Percentiles rank a stretch among this genome's conserved stretches.
These are phyloP conservation scores for Dascillus cervinus DNA, from an alignment of 2,888 invertebrate species.

Conservation along the genomic window DNA sequence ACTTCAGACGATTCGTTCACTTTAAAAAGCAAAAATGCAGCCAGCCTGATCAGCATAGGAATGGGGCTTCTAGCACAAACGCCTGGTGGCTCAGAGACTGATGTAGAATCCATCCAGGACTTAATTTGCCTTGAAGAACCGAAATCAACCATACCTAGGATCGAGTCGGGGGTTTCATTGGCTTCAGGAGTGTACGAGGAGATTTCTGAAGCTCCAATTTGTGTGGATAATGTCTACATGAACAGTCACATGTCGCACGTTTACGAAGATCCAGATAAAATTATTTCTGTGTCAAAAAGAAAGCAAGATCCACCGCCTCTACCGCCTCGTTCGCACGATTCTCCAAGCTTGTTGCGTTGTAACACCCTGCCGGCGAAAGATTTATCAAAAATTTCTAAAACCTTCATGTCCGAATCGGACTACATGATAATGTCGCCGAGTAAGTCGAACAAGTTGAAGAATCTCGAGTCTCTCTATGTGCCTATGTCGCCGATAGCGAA, in stretches of 20 bases:
- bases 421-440: slow-evolving; percentile 37
- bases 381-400: slow-evolving; percentile 34
- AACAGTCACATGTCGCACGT: slow-evolving; percentile 27
- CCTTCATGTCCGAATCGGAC: slow-evolving; percentile 32
- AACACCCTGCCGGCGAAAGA: slow-evolving; percentile 37
- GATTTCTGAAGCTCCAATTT: slow-evolving; percentile 44
- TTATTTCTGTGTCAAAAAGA: slow-evolving; percentile 33
- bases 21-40: too few species aligned
- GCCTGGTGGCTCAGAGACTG: slow-evolving; percentile 40
- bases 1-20: slow-evolving; percentile 38
- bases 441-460: slow-evolving; percentile 18
- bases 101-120: too few species aligned
- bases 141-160: slow-evolving; percentile 35
- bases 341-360: too few species aligned
- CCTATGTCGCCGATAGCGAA: slow-evolving; percentile 34
- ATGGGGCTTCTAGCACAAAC: slow-evolving; percentile 37
- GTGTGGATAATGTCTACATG: slow-evolving; percentile 7
- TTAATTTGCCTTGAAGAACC: too few species aligned
- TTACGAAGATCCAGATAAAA: slow-evolving; percentile 42
- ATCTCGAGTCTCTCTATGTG: slow-evolving; percentile 31
- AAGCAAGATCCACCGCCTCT: too few species aligned
- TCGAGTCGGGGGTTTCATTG: slow-evolving; percentile 51
- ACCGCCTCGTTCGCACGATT: too few species aligned
- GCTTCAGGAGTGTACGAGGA: slow-evolving; percentile 65
- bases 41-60: slow-evolving; percentile 35